These are phyloP conservation scores for Gymnothorax javanicus DNA, from an alignment of 2,797 vertebrate species.

Conservation along the genomic window DNA sequence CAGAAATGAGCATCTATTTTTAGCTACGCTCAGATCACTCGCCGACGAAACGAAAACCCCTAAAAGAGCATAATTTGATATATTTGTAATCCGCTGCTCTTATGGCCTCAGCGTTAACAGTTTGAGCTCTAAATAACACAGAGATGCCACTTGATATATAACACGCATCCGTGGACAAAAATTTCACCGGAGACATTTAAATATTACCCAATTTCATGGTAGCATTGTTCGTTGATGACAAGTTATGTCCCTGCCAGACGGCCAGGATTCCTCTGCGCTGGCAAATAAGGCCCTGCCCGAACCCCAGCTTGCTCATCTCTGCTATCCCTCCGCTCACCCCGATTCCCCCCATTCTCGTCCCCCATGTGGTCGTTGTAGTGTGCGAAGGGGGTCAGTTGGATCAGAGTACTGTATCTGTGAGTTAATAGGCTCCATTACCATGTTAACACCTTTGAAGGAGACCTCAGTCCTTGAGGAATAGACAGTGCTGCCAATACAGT, in stretches of 20 bases:
- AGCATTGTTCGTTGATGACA: constrained; percentile 47
- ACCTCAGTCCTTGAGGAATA: neutral
- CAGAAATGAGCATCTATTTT: constrained; percentile 66
- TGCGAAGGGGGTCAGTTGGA: constrained; percentile 34
- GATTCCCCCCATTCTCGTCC: neutral
- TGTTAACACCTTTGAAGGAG: neutral
- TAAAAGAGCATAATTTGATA: constrained; percentile 57
- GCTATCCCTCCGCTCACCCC: constrained; percentile 39
- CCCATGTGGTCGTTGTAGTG: too few relatives aligned
- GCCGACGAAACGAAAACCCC: constrained; percentile 42
- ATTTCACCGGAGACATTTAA: constrained; percentile 37
- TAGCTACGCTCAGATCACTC: constrained; percentile 47
- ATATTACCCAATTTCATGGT: constrained; percentile 54
- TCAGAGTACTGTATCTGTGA: constrained; percentile 36
- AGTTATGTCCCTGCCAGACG: constrained; percentile 42
- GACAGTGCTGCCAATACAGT: neutral
- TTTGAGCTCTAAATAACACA: constrained; percentile 49
- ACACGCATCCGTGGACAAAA: constrained; percentile 31
- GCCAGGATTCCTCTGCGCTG: constrained; percentile 23
- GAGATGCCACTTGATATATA: constrained; percentile 43
- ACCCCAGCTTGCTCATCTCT: constrained; percentile 42
- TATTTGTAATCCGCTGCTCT: constrained; percentile 56
- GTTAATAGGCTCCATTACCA: constrained; percentile 4
- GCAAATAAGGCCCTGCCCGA: constrained; percentile 28
- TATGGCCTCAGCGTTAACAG: constrained; percentile 51